phyloP scores from a whole-genome alignment of 2,797 vertebrate genomes.

The Spizella passerina region DNA sequence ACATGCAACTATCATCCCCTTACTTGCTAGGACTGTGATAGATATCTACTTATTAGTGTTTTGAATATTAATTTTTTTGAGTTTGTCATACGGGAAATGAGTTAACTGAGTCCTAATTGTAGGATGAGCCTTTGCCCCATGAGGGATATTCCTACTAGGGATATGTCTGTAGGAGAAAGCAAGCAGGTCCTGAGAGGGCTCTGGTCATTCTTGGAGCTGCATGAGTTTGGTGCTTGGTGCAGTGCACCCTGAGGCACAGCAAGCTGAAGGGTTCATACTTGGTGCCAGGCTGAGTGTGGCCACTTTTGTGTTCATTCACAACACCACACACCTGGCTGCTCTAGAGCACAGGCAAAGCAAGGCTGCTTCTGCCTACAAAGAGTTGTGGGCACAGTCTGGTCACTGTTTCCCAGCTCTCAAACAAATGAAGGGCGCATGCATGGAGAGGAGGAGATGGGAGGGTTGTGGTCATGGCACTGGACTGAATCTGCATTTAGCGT shows the following conservation, averaged over 20 bases:
- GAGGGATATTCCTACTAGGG: not conserved
- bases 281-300: not conserved
- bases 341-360: not conserved
- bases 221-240: not conserved
- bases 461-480: not conserved
- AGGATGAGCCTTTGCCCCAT: not conserved
- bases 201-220: not conserved
- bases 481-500: not conserved
- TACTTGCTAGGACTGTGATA: not conserved
- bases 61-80: not conserved
- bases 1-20: not conserved
- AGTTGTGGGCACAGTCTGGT: rapidly evolving
- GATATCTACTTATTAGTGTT: not conserved
- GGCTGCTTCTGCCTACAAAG: not conserved
- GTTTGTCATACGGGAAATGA: not conserved
- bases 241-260: not conserved
- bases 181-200: not conserved
- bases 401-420: not conserved
- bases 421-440: rapidly evolving
- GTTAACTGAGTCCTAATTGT: not conserved
- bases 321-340: not conserved
- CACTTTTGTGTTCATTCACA: not conserved
- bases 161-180: not conserved
- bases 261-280: not conserved
- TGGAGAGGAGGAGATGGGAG: not conserved